Percentiles rank a stretch among this genome's conserved stretches.
Conservation (phyloP, 2,113 vertebrate genomes). For the Caracal caracal region DNA sequence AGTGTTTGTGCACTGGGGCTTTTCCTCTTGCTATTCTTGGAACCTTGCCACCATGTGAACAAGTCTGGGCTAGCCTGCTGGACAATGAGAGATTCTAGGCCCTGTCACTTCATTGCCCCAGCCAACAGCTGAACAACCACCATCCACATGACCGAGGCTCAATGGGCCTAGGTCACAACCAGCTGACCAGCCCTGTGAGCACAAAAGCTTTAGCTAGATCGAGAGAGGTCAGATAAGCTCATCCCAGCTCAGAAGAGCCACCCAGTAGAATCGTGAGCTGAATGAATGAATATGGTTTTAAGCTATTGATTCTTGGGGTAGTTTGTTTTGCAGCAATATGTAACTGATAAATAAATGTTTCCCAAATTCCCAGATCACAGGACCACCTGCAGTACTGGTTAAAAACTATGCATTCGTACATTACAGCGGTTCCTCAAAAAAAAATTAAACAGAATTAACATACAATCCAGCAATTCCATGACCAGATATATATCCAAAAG, state of each 20-base stretch:
- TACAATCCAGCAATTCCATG: background rate
- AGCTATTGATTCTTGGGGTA: background rate
- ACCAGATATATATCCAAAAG: background rate
- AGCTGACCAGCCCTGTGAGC: background rate
- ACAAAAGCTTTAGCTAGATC: background rate
- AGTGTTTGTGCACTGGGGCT: background rate
- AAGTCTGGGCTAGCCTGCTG: background rate
- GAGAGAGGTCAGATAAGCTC: background rate
- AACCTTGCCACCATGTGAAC: background rate
- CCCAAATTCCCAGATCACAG: background rate
- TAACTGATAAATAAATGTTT: background rate
- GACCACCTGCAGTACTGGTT: background rate
- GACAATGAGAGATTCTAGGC: background rate
- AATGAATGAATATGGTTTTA: background rate
- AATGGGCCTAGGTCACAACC: background rate
- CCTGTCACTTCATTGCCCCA: background rate
- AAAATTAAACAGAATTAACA: background rate
- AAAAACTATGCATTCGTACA: background rate
- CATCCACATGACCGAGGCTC: background rate
- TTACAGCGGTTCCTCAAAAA: background rate
- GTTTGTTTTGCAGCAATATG: background rate
- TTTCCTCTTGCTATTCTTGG: background rate
- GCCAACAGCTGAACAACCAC: background rate
- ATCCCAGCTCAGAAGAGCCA: background rate
- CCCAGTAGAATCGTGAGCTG: background rate